These are phyloP conservation scores for Sycophila sp. DNA, from an alignment of 1,140 invertebrate genomes.

Conservation along the genomic window DNA sequence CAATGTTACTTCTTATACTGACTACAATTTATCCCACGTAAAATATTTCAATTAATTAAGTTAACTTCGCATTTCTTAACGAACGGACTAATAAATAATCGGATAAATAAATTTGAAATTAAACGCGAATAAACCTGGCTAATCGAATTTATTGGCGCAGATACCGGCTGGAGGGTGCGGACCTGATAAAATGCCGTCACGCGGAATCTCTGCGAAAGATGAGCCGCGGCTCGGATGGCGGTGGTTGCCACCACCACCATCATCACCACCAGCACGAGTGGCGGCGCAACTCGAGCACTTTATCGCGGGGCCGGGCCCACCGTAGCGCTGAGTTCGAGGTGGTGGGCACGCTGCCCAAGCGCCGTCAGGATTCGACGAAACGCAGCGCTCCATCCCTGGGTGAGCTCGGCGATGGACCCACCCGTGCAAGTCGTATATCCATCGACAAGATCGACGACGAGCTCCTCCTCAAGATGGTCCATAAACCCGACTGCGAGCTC, in stretches of 20 bases:
- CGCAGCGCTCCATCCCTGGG: constrained; percentile 44
- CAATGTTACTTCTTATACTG: too few relatives aligned
- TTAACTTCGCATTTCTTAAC: too few relatives aligned
- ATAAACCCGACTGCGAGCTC: constrained; percentile 56
- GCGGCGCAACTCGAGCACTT: constrained; percentile 26
- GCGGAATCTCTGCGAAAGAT: constrained; percentile 50
- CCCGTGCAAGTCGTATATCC: constrained; percentile 37
- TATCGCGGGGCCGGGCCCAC: constrained; percentile 50
- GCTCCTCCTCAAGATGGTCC: constrained; percentile 50
- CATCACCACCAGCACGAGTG: constrained; percentile 30
- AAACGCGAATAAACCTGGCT: not conserved
- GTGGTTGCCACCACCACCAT: constrained; percentile 44
- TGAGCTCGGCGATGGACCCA: constrained; percentile 30
- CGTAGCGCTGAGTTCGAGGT: constrained; percentile 55
- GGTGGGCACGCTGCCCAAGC: constrained; percentile 56
- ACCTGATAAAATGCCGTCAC: constrained; percentile 50
- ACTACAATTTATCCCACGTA: too few relatives aligned
- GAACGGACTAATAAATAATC: too few relatives aligned
- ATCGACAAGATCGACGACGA: constrained; percentile 46
- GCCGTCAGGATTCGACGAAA: constrained; percentile 47
- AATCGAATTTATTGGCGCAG: not conserved
- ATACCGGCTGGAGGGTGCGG: constrained; percentile 27
- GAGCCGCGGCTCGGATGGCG: constrained; percentile 48
- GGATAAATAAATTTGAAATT: too few relatives aligned
- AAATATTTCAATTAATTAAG: too few relatives aligned